phyloP scores from a whole-genome alignment of 2,888 invertebrate genomes.

The Danaus chrysippus region DNA sequence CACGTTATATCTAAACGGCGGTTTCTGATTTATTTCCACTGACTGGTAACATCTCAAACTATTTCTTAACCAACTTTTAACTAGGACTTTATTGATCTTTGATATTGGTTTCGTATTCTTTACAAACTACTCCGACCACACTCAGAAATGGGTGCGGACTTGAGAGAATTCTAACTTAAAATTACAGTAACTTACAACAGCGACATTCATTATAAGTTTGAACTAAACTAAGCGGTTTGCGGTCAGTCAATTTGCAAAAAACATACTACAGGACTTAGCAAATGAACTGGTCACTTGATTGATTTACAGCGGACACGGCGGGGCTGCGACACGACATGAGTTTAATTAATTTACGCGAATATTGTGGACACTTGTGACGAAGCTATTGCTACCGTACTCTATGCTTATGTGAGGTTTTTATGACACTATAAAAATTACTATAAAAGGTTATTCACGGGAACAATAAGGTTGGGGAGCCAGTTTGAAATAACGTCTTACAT shows the following conservation, averaged over 20 bases:
- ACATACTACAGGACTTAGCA: slow-evolving; percentile 33
- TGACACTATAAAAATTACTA: not conserved
- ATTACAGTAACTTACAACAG: too few relatives aligned
- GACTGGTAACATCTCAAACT: not conserved
- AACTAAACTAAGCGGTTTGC: too few relatives aligned
- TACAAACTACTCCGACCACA: not conserved
- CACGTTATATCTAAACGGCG: slow-evolving; percentile 17
- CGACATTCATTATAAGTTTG: too few relatives aligned
- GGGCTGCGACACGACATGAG: slow-evolving; percentile 44
- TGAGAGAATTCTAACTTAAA: not conserved
- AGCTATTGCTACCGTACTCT: not conserved
- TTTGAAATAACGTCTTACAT: slow-evolving; percentile 38
- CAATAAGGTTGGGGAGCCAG: slow-evolving; percentile 26
- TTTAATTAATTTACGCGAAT: slow-evolving; percentile 55
- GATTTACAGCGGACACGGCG: slow-evolving; percentile 49
- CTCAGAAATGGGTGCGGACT: not conserved
- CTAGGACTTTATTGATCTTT: not conserved
- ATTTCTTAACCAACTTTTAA: not conserved
- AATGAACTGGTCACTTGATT: slow-evolving; percentile 51
- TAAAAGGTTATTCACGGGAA: slow-evolving; percentile 7
- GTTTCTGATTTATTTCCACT: slow-evolving; percentile 22
- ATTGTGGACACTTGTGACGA: slow-evolving; percentile 23
- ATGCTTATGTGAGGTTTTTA: not conserved
- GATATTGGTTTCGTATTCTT: not conserved
- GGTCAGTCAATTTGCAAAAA: slow-evolving; percentile 12